Evolutionary conservation across 1,140 invertebrate species (phyloP), one percentile per base, ranked within the genome.

Genomic region (Aphidius gifuensis): DNA sequence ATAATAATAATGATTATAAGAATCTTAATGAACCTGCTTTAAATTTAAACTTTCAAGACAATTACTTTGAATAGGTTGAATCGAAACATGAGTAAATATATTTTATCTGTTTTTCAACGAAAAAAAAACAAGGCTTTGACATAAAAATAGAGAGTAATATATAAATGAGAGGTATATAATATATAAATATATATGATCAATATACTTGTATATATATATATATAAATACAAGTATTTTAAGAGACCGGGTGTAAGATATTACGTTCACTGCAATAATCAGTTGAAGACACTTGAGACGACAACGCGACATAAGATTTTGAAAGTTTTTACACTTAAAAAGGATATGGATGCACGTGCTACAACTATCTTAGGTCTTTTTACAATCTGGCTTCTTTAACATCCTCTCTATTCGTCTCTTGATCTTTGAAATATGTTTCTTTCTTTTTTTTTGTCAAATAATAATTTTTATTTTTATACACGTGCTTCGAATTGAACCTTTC

Each of bases 391-490:
- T 40, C 16, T 9, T 40, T 40, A 7, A 42, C 44, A 39, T 51
- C 50, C 46, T 45, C 48, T 23, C 4, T 38, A n/a, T 9, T 16
- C 48, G 42, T 54, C 47, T 16, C 16, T 16, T 16, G 16, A 16
- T 16, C 16, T 43, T 39, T 45, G 6, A 46, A 54, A n/a, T 46
- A 53, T 32, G 16, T 47, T 40, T 61, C 40, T 54, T 54, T 32
- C n/a, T 7, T 53, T 43, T 32, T 53, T 49, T 42, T 38, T 11
- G 4, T 57, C 38, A 50, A 51, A n/a, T 46, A 9, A 23, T 44
- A 48, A 47, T 6, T 63, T 63, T 63, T 63, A 63, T 63, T 63
- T 63, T 46, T 53, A 23, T 63, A 23, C 42, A 38, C 38, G 53
- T 16, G 16, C 9, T 11, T 39, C 44, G 39, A 42, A 23, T 56